Evolutionary conservation across 2,888 invertebrate genomes (phyloP), one percentile per base, ranked within the genome.

Genomic region (Galerucella pusilla): DNA sequence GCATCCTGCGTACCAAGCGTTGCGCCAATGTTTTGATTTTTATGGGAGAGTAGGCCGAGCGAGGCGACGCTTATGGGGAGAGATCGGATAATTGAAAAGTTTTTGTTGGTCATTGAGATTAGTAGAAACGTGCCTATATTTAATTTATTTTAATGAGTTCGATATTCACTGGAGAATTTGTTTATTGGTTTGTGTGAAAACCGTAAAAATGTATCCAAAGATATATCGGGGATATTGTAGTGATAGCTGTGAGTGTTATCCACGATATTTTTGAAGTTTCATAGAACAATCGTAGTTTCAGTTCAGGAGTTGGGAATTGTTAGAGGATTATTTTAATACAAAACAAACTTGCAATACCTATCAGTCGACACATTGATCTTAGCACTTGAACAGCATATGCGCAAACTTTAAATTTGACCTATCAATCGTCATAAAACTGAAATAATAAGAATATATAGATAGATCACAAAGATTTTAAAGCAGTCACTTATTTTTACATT

Each of bases 21-120:
- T 80, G 80, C 82, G 83, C 83, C 85, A 83, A 84, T 85, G 86
- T 86, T 86, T 86, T 86, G 86, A 86, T 87, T 86, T 86, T 87
- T 87, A 85, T 87, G 86, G 86, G 86, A 87, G 86, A 86, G 84
- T 86, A 84, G 81, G 82, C 81, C 82, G 82, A 80, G 75, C 80
- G 77, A 80, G 80, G 79, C 78, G 79, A 80, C 81, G 78, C 78
- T 79, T 75, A 67, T 76, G 46, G 54, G 77, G 80, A 77, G 79
- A 78, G 80, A 80, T 75, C 80, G 78, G 81, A 81, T 84, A 85
- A 85, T 85, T 86, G 85, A 85, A 85, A 86, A 85, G 81, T 83
- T 85, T 84, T 84, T 85, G 85, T 85, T 86, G 83, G 83, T 83
- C 83, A 82, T 85, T 82, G 84, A 83, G 86, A 85, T 86, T 85